Evolutionary conservation across 2,888 invertebrate species (phyloP).

Genomic region (Sepiola atlantica): DNA sequence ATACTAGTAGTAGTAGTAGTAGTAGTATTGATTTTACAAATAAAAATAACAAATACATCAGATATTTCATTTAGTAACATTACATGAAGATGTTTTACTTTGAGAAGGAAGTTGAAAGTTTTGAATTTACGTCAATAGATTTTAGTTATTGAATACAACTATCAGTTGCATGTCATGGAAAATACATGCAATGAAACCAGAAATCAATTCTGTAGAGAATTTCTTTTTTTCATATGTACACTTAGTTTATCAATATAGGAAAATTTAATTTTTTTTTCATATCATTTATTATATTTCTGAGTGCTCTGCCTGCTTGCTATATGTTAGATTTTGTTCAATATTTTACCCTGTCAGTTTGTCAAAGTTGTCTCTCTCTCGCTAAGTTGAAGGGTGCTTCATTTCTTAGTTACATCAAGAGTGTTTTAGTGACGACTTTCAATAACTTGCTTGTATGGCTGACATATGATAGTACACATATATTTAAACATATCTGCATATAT

Average conservation of each 20-base stretch:
- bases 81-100: neutral
- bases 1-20: neutral
- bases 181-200: neutral
- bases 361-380: neutral
- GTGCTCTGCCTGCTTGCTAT: neutral
- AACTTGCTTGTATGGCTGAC: neutral
- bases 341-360: neutral
- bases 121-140: neutral
- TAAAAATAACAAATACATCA: too few relatives aligned
- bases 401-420: neutral
- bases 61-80: too few relatives aligned
- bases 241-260: slow-evolving; percentile 6
- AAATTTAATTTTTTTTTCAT: neutral
- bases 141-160: neutral
- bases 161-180: neutral
- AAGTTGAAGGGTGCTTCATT: neutral
- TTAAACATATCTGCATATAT: too few relatives aligned
- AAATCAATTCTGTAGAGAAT: neutral
- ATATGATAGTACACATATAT: neutral
- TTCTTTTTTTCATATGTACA: neutral
- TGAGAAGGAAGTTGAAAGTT: neutral
- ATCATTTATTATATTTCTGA: neutral
- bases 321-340: neutral
- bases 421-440: neutral
- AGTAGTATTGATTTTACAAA: too few relatives aligned